These are phyloP conservation scores for Argyrosomus japonicus DNA, from an alignment of 2,113 vertebrate species.

Conservation along the genomic window DNA sequence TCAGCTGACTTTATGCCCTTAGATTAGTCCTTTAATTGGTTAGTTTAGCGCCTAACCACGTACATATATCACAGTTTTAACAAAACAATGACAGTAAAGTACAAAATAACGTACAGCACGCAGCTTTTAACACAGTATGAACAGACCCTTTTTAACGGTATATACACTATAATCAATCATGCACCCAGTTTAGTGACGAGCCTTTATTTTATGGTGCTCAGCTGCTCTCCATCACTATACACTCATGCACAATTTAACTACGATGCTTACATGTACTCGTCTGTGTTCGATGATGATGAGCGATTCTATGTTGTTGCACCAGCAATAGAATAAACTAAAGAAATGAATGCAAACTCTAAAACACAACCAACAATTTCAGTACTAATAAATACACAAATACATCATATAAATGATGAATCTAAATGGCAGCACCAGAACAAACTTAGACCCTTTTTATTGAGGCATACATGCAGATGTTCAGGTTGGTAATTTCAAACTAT, in stretches of 20 bases:
- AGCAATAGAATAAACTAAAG: background rate
- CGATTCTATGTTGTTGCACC: background rate
- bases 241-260: background rate
- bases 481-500: constrained; percentile 26
- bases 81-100: background rate
- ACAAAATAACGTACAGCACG: too few species aligned
- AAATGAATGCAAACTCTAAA: background rate
- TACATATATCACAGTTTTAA: background rate
- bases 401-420: background rate
- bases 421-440: background rate
- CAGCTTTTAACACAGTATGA: background rate
- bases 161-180: background rate
- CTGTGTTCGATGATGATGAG: background rate
- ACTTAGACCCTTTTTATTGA: constrained; percentile 14
- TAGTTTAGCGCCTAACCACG: background rate
- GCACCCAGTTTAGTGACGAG: background rate
- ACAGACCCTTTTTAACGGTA: background rate
- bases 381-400: background rate
- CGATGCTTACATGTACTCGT: background rate
- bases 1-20: constrained; percentile 36
- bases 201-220: background rate
- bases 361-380: background rate
- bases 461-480: constrained; percentile 43
- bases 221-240: background rate
- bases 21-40: too few species aligned